Evolutionary conservation across 2,888 invertebrate genomes (phyloP).

Genomic region (Tetragonula carbonaria): DNA sequence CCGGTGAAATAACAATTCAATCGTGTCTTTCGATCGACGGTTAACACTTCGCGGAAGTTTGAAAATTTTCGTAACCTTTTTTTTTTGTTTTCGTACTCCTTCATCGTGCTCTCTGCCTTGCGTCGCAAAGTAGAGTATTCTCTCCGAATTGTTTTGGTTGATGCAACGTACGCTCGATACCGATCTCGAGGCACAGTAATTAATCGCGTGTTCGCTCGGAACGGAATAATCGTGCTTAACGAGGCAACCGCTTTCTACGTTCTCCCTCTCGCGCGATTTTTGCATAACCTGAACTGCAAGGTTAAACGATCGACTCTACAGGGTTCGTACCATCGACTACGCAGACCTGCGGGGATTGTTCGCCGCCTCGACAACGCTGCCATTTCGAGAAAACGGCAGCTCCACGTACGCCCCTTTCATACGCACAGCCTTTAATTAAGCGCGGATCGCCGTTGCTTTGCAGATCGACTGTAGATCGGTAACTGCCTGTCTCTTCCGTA

Average conservation of each 20-base stretch:
- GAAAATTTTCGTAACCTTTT: slow-evolving; percentile 28
- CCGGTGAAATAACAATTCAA: too few relatives aligned
- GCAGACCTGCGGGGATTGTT: background rate
- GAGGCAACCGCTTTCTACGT: slow-evolving; percentile 39
- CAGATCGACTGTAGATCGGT: background rate
- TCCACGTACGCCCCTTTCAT: background rate
- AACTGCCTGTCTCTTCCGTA: background rate
- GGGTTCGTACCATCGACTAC: slow-evolving; percentile 9
- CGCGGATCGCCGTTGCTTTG: background rate
- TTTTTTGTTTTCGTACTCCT: slow-evolving; percentile 33
- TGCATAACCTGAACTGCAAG: slow-evolving; percentile 14
- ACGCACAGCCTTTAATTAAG: slow-evolving; percentile 10
- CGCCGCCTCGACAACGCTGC: background rate
- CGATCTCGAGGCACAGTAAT: slow-evolving; percentile 55
- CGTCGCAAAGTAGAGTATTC: slow-evolving; percentile 1
- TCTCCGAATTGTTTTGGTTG: slow-evolving; percentile 39
- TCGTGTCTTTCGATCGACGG: too few relatives aligned
- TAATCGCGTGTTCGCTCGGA: slow-evolving; percentile 48
- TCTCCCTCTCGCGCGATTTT: slow-evolving; percentile 5
- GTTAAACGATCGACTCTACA: slow-evolving; percentile 29
- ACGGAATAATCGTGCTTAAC: slow-evolving; percentile 56
- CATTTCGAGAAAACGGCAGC: slow-evolving; percentile 1
- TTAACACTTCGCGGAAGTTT: slow-evolving; percentile 35
- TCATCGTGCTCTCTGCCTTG: background rate
- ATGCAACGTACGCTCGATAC: slow-evolving; percentile 47